These are phyloP conservation scores for Ceratoteleas bidentatus DNA, from an alignment of 1,140 invertebrate genomes.

Conservation along the genomic window DNA sequence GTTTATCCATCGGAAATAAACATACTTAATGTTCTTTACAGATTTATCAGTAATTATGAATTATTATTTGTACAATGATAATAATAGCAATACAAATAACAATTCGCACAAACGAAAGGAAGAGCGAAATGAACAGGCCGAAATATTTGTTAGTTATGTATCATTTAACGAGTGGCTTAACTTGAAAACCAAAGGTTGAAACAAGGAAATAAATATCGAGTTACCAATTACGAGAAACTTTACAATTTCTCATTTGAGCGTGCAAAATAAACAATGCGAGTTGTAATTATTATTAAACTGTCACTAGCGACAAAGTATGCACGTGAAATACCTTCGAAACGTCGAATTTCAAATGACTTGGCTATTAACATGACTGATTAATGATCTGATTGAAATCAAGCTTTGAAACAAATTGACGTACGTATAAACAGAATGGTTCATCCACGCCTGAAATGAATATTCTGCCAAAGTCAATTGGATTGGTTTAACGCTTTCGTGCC, in stretches of 20 bases:
- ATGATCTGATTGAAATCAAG: conserved; percentile 63
- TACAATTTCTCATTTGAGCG: conserved; percentile 25
- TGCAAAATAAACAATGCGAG: conserved; percentile 32
- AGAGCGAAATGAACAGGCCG: conserved; percentile 5
- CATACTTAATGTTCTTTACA: too few relatives aligned
- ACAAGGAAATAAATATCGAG: conserved; percentile 49
- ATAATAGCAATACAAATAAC: not conserved
- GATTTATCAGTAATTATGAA: too few relatives aligned
- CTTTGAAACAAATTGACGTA: conserved; percentile 61
- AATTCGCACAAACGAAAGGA: too few relatives aligned
- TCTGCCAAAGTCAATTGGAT: conserved; percentile 56
- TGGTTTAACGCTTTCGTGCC: conserved; percentile 52
- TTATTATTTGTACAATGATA: not conserved
- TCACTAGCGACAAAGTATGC: conserved; percentile 49
- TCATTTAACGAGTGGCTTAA: conserved; percentile 16
- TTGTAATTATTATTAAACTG: conserved; percentile 57
- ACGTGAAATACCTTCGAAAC: conserved; percentile 42
- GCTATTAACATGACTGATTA: conserved; percentile 56
- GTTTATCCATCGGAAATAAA: too few relatives aligned
- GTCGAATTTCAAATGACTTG: conserved; percentile 60
- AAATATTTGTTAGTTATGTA: conserved; percentile 17
- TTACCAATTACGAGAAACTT: conserved; percentile 48
- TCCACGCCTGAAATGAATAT: conserved; percentile 58
- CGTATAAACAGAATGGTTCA: conserved; percentile 59
- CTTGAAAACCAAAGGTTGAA: conserved; percentile 9